These are phyloP conservation scores for Galago senegalensis DNA, from an alignment of 2,797 vertebrate genomes.

Conservation along the genomic window DNA sequence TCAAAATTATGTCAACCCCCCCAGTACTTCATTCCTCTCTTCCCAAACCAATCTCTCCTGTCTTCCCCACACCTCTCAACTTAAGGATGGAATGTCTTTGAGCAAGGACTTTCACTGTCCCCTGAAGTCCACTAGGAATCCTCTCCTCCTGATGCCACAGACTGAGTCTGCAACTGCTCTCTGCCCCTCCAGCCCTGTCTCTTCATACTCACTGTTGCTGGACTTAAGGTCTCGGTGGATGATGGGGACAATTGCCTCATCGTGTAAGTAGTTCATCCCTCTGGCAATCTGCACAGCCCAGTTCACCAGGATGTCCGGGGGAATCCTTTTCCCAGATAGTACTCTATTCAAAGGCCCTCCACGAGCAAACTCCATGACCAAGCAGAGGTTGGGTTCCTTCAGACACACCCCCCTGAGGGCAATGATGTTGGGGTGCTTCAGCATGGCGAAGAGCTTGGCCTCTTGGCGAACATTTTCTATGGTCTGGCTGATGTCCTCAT, in stretches of 20 bases:
- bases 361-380: constrained; percentile 98
- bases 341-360: constrained; percentile 97
- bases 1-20: not conserved
- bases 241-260: constrained; percentile 97
- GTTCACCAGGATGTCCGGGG: constrained; percentile 97
- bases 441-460: constrained; percentile 98
- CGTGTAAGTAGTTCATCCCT: constrained; percentile 97
- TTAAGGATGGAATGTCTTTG: not conserved
- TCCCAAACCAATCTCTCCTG: not conserved
- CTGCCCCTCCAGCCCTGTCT: constrained; percentile 19
- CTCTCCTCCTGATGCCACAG: not conserved
- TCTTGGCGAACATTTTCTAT: constrained; percentile 98
- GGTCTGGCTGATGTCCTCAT: constrained; percentile 96
- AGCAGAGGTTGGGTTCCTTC: constrained; percentile 97
- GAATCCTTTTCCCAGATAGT: constrained; percentile 96
- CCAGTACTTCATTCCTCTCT: not conserved
- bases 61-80: not conserved
- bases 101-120: not conserved
- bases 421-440: constrained; percentile 97
- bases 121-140: not conserved
- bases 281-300: constrained; percentile 98
- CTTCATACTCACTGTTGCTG: constrained; percentile 96
- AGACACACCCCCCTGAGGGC: constrained; percentile 96
- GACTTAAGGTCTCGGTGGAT: constrained; percentile 99
- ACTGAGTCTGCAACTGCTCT: not conserved